phyloP scores from a whole-genome alignment of 2,113 vertebrate genomes.

The Phrynosoma blainvillii region DNA sequence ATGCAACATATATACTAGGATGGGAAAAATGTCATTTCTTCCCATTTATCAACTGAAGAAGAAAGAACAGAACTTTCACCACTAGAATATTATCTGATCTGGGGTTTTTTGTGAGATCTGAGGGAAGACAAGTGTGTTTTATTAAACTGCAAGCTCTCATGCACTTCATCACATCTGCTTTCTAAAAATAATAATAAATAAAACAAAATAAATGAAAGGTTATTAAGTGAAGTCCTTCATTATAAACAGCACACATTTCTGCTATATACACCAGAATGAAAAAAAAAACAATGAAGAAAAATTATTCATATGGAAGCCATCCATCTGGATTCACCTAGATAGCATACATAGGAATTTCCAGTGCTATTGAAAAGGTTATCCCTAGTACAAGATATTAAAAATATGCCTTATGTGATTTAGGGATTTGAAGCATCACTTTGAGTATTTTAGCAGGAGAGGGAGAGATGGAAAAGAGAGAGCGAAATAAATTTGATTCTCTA shows the following conservation, averaged over 20 bases:
- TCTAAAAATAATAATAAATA: slow-evolving; percentile 43
- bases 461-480: neutral
- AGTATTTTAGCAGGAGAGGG: slow-evolving; percentile 43
- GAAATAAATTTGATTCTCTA: slow-evolving; percentile 40
- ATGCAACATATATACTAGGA: neutral
- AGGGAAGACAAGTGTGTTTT: slow-evolving; percentile 67
- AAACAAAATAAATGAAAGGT: slow-evolving; percentile 60
- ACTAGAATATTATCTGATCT: slow-evolving; percentile 65
- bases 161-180: slow-evolving; percentile 74
- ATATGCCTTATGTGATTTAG: slow-evolving; percentile 62
- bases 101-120: slow-evolving; percentile 70
- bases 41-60: slow-evolving; percentile 62
- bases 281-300: slow-evolving; percentile 62
- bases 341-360: slow-evolving; percentile 61
- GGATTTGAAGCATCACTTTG: slow-evolving; percentile 56
- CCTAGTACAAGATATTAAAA: slow-evolving; percentile 71
- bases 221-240: slow-evolving; percentile 69
- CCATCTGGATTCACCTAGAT: slow-evolving; percentile 70
- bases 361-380: slow-evolving; percentile 70
- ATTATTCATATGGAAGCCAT: slow-evolving; percentile 74
- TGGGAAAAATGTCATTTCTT: slow-evolving; percentile 60
- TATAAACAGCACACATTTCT: slow-evolving; percentile 67
- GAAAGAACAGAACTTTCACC: slow-evolving; percentile 53
- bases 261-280: slow-evolving; percentile 32
- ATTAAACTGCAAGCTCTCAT: slow-evolving; percentile 72